Percentiles rank a stretch among this genome's conserved stretches.
Conservation (phyloP, 2,113 vertebrate genomes). For the Taxidea taxus region DNA sequence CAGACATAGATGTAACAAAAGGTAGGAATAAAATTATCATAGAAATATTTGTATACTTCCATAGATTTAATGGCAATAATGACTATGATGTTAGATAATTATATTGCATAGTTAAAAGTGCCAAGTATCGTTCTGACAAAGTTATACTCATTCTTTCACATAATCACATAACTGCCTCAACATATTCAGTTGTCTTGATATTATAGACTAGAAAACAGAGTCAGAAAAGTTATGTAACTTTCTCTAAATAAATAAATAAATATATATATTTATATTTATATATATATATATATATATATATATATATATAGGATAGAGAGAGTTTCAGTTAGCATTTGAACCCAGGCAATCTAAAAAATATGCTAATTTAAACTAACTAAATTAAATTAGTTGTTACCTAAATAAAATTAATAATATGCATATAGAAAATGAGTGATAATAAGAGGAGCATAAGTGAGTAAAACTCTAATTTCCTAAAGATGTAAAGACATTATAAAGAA, state of each 20-base stretch:
- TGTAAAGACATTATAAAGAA: neutral
- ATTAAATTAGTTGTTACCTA: neutral
- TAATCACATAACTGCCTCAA: neutral
- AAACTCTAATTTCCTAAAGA: neutral
- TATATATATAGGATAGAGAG: neutral
- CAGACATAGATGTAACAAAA: neutral
- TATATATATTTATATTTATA: neutral
- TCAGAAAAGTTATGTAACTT: neutral
- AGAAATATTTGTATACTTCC: neutral
- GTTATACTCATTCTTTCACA: neutral
- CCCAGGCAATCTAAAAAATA: neutral
- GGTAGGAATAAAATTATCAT: neutral
- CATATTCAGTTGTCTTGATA: neutral
- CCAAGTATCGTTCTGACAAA: neutral
- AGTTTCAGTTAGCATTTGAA: neutral
- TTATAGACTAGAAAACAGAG: neutral
- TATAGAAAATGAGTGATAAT: neutral
- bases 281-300: neutral
- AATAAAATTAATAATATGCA: neutral
- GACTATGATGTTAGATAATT: neutral
- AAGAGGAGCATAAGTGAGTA: neutral
- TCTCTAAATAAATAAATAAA: neutral
- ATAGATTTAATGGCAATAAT: neutral
- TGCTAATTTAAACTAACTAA: neutral
- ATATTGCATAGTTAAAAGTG: neutral